Evolutionary conservation across 2,888 invertebrate species (phyloP), one percentile per base, ranked within the genome.

Genomic region (Ophonus ardosiacus): DNA sequence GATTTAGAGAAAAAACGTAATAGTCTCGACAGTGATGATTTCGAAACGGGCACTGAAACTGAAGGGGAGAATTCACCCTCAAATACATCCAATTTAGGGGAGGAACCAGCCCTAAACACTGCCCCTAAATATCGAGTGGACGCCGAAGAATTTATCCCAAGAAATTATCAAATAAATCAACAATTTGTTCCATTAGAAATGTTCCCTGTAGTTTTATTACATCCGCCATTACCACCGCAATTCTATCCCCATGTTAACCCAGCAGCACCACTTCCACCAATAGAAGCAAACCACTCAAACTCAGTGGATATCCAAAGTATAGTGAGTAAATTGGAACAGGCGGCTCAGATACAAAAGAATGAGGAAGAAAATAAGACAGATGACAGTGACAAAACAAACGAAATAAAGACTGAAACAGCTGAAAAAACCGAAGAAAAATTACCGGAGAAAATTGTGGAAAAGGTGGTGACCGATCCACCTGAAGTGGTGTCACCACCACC

Each of bases 91-190:
- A 1, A 31, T 31, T 1, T 31, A 5, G 31, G 31, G 1, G 31
- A 31, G 0, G 40, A 71, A 8, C 38, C 38, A 18, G 1, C 43
- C 43, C 43, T 10, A 13, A 51, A 8, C 3, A 10, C 43, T 2
- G 13, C 43, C 10, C 43, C 43, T 10, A 82, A 84, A 21, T 86
- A 85, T 51, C 78, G 85, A 13, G 90, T 91, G 7, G 91, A 92
- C 86, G 92, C 92, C 4, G 90, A 91, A 89, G 91, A 91, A 87
- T 92, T 92, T 87, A 87, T 91, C n/a, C 92, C 91, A 4, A 88
- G 91, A n/a, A 24, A 38, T 65, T 80, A 51, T 51, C 43, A 51
- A 51, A 8, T 51, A 10, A 51, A 51, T 51, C 43, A 38, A 13
- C 80, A 21, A 21, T 18, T 65, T 21, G 3, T 56, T 0, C 78